Percentiles rank a stretch among this genome's conserved stretches.
Evolutionary conservation across 2,113 vertebrate species (phyloP).

Genomic region (Chaetodon auriga): DNA sequence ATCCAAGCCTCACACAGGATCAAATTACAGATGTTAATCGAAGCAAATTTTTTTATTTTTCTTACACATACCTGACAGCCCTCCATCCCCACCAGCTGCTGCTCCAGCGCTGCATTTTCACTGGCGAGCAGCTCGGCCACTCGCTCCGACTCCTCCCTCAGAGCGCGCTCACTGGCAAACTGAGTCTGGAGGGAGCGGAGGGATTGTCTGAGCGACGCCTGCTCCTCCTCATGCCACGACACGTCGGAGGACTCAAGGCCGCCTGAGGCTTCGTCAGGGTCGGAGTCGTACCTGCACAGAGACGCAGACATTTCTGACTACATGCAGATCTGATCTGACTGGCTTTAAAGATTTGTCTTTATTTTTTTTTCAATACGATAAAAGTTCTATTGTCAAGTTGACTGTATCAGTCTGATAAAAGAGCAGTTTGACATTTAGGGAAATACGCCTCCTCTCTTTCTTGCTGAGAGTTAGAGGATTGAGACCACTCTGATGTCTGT

Average conservation of each 20-base stretch:
- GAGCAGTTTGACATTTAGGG: too few relatives aligned
- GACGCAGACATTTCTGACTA: neutral
- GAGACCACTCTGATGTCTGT: too few relatives aligned
- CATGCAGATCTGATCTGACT: too few relatives aligned
- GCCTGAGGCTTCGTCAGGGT: neutral
- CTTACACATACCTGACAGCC: constrained; percentile 77
- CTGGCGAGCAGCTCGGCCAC: constrained; percentile 85
- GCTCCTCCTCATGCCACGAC: constrained; percentile 88
- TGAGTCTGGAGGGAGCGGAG: constrained; percentile 88
- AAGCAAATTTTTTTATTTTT: too few relatives aligned
- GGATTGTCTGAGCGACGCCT: constrained; percentile 85
- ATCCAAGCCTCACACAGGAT: neutral
- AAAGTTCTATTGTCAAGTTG: too few relatives aligned
- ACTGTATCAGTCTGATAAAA: too few relatives aligned
- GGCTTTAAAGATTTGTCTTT: too few relatives aligned
- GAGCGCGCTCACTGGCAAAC: constrained; percentile 87
- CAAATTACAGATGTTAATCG: neutral
- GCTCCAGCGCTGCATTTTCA: constrained; percentile 89
- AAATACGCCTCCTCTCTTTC: too few relatives aligned
- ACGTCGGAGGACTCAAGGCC: neutral
- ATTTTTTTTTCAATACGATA: too few relatives aligned
- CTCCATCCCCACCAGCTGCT: constrained; percentile 80
- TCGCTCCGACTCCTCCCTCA: constrained; percentile 85
- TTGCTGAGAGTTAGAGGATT: too few relatives aligned
- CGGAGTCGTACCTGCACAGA: constrained; percentile 50